Percentiles rank a stretch among this genome's conserved stretches.
Evolutionary conservation across 2,113 vertebrate genomes (phyloP).

Genomic region (Cyprinodon variegatus): DNA sequence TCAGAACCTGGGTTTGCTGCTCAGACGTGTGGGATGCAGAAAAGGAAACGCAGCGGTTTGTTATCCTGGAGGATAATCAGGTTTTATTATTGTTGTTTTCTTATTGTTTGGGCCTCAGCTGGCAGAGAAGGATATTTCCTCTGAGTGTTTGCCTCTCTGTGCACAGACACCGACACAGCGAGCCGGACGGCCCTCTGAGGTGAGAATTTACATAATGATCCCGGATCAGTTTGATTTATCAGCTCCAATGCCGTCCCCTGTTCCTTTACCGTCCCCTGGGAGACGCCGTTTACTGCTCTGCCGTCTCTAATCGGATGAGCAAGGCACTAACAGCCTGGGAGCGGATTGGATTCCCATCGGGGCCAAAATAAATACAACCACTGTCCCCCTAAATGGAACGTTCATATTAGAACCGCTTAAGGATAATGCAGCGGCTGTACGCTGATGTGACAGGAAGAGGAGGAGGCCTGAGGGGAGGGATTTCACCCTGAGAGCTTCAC

Average conservation of each 20-base stretch:
- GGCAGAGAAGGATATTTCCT: conserved; percentile 34
- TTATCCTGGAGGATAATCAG: conserved; percentile 25
- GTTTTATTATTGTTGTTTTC: conserved; percentile 40
- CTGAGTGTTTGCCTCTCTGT: conserved; percentile 12
- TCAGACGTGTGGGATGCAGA: not conserved
- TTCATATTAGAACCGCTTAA: conserved; percentile 47
- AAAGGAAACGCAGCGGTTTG: not conserved
- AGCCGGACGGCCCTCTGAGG: conserved; percentile 58
- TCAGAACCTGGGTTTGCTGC: not conserved
- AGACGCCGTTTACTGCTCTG: conserved; percentile 46
- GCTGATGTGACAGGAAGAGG: conserved; percentile 15
- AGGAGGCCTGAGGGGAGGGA: conserved; percentile 23
- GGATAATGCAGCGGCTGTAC: conserved; percentile 37
- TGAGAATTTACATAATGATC: conserved; percentile 68
- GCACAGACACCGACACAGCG: conserved; percentile 15
- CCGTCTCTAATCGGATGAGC: conserved; percentile 52
- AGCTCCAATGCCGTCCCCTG: conserved; percentile 30
- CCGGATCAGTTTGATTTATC: conserved; percentile 67
- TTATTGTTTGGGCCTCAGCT: conserved; percentile 64
- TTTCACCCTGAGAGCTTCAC: conserved; percentile 21
- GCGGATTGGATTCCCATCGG: conserved; percentile 52
- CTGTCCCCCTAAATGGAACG: conserved; percentile 31
- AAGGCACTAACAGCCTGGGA: conserved; percentile 52
- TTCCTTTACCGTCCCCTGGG: conserved; percentile 40
- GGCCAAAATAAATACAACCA: conserved; percentile 22